Evolutionary conservation across 2,797 vertebrate genomes (phyloP).

Genomic region (Myripristis murdjan): DNA sequence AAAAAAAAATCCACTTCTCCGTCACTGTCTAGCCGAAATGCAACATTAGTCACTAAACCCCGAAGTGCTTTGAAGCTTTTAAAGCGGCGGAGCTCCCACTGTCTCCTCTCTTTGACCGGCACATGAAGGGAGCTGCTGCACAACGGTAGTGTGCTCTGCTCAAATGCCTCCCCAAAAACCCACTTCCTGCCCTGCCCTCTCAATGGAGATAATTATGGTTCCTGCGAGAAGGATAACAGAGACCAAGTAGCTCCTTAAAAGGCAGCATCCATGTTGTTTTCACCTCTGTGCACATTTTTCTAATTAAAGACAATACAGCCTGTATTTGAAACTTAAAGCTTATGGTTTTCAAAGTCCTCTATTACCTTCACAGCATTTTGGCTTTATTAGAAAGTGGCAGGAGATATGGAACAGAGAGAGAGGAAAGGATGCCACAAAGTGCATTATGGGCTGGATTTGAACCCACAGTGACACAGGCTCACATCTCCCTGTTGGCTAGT

Average conservation of each 20-base stretch:
- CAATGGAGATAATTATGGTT: conserved; percentile 83
- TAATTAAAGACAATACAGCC: conserved; percentile 58
- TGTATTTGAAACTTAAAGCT: conserved; percentile 51
- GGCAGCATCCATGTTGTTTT: conserved; percentile 70
- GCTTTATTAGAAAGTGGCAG: conserved; percentile 25
- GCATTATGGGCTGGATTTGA: neutral
- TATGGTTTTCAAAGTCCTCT: conserved; percentile 24
- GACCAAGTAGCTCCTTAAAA: conserved; percentile 79
- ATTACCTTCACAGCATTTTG: conserved; percentile 29
- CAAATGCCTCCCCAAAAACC: conserved; percentile 75
- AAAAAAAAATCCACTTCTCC: conserved; percentile 21
- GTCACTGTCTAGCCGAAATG: conserved; percentile 17
- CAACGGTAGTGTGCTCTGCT: conserved; percentile 27
- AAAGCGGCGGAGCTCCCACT: neutral
- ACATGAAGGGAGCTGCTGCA: conserved; percentile 42
- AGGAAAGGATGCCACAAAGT: too few relatives aligned
- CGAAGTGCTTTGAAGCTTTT: conserved; percentile 10
- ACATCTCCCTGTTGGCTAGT: neutral
- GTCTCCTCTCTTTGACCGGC: conserved; percentile 43
- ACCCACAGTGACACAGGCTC: neutral
- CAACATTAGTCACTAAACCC: conserved; percentile 1
- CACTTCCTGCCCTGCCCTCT: conserved; percentile 85
- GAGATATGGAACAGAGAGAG: conserved; percentile 12
- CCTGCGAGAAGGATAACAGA: conserved; percentile 70
- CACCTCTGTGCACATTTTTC: conserved; percentile 70